Evolutionary conservation across 2,888 invertebrate species (phyloP).

Genomic region (Nematopogon swammerdamellus): DNA sequence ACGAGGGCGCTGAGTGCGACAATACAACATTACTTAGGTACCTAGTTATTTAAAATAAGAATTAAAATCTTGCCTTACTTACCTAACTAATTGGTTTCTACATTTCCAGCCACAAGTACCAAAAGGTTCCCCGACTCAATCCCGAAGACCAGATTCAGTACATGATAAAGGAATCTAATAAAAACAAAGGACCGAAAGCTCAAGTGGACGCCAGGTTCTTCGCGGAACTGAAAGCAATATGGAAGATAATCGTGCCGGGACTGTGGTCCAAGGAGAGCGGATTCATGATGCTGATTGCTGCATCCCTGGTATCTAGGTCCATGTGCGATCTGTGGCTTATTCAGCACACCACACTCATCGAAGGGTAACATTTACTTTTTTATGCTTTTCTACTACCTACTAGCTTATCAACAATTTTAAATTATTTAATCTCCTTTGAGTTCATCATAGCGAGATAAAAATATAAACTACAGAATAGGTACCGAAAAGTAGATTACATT

Average conservation of each 20-base stretch:
- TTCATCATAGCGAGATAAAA: too few species aligned
- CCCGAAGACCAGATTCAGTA: constrained; percentile 75
- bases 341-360: constrained; percentile 88
- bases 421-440: background rate
- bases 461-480: too few species aligned
- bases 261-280: constrained; percentile 73
- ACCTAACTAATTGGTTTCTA: background rate
- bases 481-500: too few species aligned
- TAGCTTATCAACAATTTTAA: background rate
- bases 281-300: constrained; percentile 71
- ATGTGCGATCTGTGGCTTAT: constrained; percentile 98
- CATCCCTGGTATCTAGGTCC: constrained; percentile 81
- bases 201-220: constrained; percentile 75
- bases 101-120: background rate
- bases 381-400: background rate
- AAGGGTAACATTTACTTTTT: constrained; percentile 61
- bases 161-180: constrained; percentile 69
- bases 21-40: too few species aligned
- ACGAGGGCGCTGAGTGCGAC: too few species aligned
- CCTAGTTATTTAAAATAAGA: too few species aligned
- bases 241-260: constrained; percentile 78
- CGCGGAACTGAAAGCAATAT: constrained; percentile 62
- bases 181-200: constrained; percentile 60
- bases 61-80: too few species aligned
- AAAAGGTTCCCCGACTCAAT: background rate